Evolutionary conservation across 2,888 invertebrate genomes (phyloP).

Genomic region (Polylopha cassiicola): DNA sequence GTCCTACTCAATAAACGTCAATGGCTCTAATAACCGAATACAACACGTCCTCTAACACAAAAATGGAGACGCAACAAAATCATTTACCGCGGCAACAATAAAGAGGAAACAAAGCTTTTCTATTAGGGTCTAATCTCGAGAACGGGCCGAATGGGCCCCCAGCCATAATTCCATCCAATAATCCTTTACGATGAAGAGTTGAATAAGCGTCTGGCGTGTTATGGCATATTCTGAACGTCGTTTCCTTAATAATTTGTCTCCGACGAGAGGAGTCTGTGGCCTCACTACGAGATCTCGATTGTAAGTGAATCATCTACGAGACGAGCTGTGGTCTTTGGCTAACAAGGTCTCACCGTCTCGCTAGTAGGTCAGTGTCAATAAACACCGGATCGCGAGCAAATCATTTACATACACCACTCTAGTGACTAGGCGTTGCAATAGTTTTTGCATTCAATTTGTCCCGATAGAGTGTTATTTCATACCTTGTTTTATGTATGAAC

Average conservation of each 20-base stretch:
- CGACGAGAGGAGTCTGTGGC: conserved; percentile 29
- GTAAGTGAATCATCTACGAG: conserved; percentile 4
- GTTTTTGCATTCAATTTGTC: too few relatives aligned
- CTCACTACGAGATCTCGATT: conserved; percentile 33
- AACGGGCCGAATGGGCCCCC: conserved; percentile 30
- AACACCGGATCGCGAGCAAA: too few relatives aligned
- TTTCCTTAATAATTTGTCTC: conserved; percentile 54
- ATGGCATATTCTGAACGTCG: conserved; percentile 47
- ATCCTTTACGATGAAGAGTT: conserved; percentile 54
- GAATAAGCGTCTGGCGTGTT: conserved; percentile 49
- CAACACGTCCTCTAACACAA: conserved; percentile 27
- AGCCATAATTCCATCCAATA: conserved; percentile 43
- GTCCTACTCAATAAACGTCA: conserved; percentile 16
- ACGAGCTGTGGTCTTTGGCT: too few relatives aligned
- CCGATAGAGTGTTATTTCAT: too few relatives aligned
- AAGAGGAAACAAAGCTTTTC: conserved; percentile 41
- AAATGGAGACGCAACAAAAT: conserved; percentile 25
- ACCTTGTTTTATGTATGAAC: too few relatives aligned
- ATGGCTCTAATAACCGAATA: conserved; percentile 11
- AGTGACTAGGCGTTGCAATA: too few relatives aligned
- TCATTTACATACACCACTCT: too few relatives aligned
- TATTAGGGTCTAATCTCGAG: conserved; percentile 43
- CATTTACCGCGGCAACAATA: conserved; percentile 22
- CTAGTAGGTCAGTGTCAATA: too few relatives aligned
- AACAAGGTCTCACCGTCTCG: too few relatives aligned